Evolutionary conservation across 2,113 vertebrate species (phyloP).

Genomic region (Protobothrops flavoviridis): DNA sequence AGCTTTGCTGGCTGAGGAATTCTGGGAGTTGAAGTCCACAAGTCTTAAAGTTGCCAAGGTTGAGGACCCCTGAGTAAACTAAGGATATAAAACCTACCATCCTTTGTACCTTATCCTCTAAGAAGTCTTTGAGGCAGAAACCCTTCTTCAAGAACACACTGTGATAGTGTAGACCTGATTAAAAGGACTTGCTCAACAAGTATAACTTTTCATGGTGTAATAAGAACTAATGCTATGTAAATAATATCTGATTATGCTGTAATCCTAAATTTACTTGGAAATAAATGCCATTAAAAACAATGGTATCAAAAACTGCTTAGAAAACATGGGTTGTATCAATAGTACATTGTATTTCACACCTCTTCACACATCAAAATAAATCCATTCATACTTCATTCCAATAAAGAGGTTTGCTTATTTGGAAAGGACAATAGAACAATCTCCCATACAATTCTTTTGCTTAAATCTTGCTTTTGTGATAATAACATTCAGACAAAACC

Average conservation of each 20-base stretch:
- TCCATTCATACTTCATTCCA: background rate
- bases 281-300: background rate
- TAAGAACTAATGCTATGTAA: background rate
- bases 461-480: background rate
- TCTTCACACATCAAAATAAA: background rate
- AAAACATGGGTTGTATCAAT: background rate
- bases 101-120: background rate
- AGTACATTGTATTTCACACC: background rate
- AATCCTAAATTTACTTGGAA: background rate
- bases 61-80: background rate
- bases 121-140: background rate
- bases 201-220: background rate
- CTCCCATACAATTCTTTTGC: background rate
- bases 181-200: background rate
- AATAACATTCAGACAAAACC: background rate
- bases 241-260: background rate
- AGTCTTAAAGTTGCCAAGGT: too few species aligned
- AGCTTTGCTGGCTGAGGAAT: too few species aligned
- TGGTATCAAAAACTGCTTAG: background rate
- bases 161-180: background rate
- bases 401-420: background rate
- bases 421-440: background rate
- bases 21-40: too few species aligned
- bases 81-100: background rate
- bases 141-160: slow-evolving; percentile 11